Evolutionary conservation across 2,888 invertebrate genomes (phyloP).

Genomic region (Tuta absoluta): DNA sequence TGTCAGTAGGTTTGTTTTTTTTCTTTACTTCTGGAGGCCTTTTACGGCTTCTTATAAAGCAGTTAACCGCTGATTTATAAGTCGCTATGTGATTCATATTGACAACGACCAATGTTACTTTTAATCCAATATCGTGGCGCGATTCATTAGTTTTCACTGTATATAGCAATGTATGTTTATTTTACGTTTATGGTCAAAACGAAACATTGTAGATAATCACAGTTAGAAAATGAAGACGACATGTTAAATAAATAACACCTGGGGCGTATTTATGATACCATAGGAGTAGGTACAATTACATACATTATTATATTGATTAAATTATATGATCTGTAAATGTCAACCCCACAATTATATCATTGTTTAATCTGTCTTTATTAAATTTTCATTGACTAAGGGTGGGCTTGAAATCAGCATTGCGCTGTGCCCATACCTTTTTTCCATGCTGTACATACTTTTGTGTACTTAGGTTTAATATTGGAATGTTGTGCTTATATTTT

Average conservation of each 20-base stretch:
- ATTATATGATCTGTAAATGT: background rate
- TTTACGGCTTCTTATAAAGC: slow-evolving; percentile 57
- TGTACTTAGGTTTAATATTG: no score
- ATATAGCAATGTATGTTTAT: background rate
- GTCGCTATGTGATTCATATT: slow-evolving; percentile 34
- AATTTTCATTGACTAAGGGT: no score
- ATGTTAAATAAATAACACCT: background rate
- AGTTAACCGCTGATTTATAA: slow-evolving; percentile 52
- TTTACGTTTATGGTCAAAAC: background rate
- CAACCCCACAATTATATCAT: no score
- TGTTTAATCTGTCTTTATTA: no score
- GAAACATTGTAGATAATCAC: background rate
- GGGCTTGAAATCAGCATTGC: no score
- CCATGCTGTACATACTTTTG: no score
- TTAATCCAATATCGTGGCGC: slow-evolving; percentile 5
- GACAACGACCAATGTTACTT: slow-evolving; percentile 26
- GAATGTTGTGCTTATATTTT: no score
- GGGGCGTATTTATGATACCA: background rate
- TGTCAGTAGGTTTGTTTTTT: slow-evolving; percentile 48
- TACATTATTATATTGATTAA: background rate
- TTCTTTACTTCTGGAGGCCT: slow-evolving; percentile 47
- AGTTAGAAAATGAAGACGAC: background rate
- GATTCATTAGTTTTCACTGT: background rate
- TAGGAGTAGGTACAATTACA: background rate
- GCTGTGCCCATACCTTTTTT: no score